Evolutionary conservation across 2,888 invertebrate species (phyloP).

Genomic region (Octodonta nipae): DNA sequence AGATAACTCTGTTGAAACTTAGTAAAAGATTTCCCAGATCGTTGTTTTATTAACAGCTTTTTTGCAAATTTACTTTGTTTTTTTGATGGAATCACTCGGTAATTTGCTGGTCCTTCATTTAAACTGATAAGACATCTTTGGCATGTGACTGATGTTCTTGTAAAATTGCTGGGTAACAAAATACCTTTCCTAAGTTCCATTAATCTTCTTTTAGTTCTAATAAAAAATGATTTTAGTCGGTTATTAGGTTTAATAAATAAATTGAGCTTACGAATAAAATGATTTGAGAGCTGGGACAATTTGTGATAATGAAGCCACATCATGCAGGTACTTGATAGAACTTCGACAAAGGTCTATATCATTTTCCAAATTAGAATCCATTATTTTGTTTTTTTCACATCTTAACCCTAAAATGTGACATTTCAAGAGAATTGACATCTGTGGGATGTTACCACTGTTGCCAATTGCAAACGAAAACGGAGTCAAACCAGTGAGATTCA

Average conservation of each 20-base stretch:
- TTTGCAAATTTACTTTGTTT: constrained; percentile 11
- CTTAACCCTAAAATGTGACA: too few species aligned
- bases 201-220: constrained; percentile 11
- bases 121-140: constrained; percentile 12
- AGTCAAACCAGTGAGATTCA: too few species aligned
- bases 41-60: constrained; percentile 8
- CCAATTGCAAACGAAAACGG: too few species aligned
- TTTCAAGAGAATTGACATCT: too few species aligned
- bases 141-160: constrained; percentile 9
- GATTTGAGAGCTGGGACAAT: constrained; percentile 11
- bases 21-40: constrained; percentile 9
- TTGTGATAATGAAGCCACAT: constrained; percentile 7
- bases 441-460: too few species aligned
- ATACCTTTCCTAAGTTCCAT: constrained; percentile 10
- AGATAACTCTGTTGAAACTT: constrained; percentile 11
- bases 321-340: constrained; percentile 11
- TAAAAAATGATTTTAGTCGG: constrained; percentile 1
- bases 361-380: constrained; percentile 3
- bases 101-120: constrained; percentile 12
- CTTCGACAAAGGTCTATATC: constrained; percentile 8
- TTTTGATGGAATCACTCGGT: constrained; percentile 8
- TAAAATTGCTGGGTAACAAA: constrained; percentile 8
- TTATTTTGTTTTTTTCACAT: constrained; percentile 1
- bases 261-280: constrained; percentile 10
- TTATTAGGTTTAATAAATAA: neutral